A percentile compares a stretch with the other conserved stretches of the same genome.
Evolutionary conservation across 2,888 invertebrate species (phyloP).

Genomic region (Andricus curvator): DNA sequence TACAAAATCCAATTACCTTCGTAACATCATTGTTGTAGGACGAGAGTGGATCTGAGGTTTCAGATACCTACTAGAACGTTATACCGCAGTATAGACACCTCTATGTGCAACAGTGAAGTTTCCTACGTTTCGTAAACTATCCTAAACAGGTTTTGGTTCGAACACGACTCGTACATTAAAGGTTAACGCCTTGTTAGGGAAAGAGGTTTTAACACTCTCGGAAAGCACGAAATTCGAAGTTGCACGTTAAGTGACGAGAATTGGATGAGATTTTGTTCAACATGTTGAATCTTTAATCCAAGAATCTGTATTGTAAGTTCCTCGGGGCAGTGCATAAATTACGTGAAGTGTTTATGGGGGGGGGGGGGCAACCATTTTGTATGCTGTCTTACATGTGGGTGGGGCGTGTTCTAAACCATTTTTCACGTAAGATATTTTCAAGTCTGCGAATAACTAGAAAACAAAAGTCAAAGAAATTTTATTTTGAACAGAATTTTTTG

Average conservation of each 20-base stretch:
- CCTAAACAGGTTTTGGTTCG: constrained; percentile 68
- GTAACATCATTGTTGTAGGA: constrained; percentile 58
- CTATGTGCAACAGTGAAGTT: constrained; percentile 48
- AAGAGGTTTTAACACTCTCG: constrained; percentile 43
- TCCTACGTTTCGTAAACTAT: constrained; percentile 63
- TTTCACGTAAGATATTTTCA: too few relatives aligned
- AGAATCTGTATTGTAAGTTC: not conserved
- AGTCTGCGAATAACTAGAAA: too few relatives aligned
- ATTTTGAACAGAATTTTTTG: too few relatives aligned
- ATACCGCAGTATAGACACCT: constrained; percentile 45
- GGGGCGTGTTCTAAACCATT: too few relatives aligned
- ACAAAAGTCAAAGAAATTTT: too few relatives aligned
- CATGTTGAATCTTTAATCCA: not conserved
- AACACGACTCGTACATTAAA: constrained; percentile 74
- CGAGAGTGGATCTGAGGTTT: constrained; percentile 43
- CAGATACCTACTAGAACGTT: constrained; percentile 45
- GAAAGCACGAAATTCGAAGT: constrained; percentile 31
- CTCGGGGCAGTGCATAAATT: too few relatives aligned
- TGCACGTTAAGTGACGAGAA: constrained; percentile 10
- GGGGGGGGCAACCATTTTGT: too few relatives aligned
- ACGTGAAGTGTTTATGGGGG: too few relatives aligned
- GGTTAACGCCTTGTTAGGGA: constrained; percentile 57
- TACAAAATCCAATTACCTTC: constrained; percentile 67
- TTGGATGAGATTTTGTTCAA: not conserved
- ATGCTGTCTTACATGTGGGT: too few relatives aligned